These are phyloP conservation scores for Axis porcinus DNA, from an alignment of 2,113 vertebrate genomes.

Conservation along the genomic window DNA sequence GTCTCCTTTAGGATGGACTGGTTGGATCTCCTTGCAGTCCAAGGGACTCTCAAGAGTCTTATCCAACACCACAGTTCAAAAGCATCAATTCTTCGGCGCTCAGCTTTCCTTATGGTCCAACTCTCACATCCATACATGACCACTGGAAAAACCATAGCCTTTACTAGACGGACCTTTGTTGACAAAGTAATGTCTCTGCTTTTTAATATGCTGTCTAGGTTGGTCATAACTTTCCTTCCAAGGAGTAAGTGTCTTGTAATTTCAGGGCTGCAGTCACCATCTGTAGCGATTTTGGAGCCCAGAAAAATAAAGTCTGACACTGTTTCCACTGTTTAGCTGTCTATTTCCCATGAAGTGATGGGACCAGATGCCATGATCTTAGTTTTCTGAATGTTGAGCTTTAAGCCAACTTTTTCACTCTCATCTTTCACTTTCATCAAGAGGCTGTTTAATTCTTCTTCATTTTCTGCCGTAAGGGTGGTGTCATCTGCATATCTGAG, in stretches of 20 bases:
- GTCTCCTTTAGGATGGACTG: not conserved
- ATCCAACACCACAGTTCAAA: not conserved
- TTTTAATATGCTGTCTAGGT: not conserved
- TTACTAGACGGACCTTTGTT: not conserved
- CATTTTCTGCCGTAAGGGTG: not conserved
- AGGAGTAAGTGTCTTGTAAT: not conserved
- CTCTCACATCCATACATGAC: not conserved
- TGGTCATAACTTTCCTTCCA: not conserved
- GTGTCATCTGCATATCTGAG: not conserved
- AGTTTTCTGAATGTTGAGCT: not conserved
- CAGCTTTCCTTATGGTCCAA: not conserved
- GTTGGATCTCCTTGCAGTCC: not conserved
- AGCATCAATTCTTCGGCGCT: accelerated
- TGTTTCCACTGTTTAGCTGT: not conserved
- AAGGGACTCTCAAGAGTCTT: not conserved
- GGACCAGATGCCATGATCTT: not conserved
- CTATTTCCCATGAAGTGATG: not conserved
- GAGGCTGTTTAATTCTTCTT: not conserved
- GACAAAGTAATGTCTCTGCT: not conserved
- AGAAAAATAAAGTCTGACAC: not conserved
- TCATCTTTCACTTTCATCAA: not conserved
- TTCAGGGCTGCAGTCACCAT: not conserved
- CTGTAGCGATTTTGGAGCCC: not conserved
- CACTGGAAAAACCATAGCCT: not conserved
- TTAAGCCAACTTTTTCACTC: not conserved